Base-by-base conservation (phyloP, 2,797 vertebrate genomes). In the Pipistrellus kuhlii region DNA sequence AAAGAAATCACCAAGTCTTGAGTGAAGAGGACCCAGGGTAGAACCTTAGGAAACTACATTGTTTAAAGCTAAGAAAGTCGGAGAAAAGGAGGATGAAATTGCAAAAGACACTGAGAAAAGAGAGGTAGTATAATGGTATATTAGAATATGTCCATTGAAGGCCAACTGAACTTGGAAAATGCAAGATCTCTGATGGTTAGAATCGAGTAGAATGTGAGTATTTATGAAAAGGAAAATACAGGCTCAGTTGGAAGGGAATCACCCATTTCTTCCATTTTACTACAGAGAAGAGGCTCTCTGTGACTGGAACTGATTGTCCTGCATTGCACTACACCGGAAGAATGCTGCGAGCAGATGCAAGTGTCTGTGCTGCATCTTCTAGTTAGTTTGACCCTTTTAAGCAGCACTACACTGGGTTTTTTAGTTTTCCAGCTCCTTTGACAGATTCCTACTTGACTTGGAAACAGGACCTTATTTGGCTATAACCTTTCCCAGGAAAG, bases 381-480 rank as follows among this genome's bases (percentile, higher is more conserved):
- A 8, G 66, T 76, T 53, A 51, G 25, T 35, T 2, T 78, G 32
- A 75, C 41, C 57, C 30, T 78, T 89, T 75, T 77, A 88, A 92
- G 66, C 20, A 80, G 85, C 59, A 62, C 10, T 9, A 11, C 3
- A 2, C 71, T 76, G 73, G 59, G 48, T 87, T 62, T 92, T 55
- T 80, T 85, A 85, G 68, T 88, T 95, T 83, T 82, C 64, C 88
- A 94, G 30, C 17, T 51, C n/a, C 76, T 77, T 41, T 32, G 41
- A 11, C 20, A 82, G 90, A 85, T 89, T 71, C 44, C 71, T 82
- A 44, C 21, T 71, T 71, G 44, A 59, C n/a, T 87, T 69, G 80
- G 93, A 89, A 85, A 84, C 27, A 93, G 71, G 20, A 90, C 4
- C 44, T 82, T 93, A 95, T 55, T 93, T 87, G 48, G 62, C 25